Evolutionary conservation across 2,797 vertebrate species (phyloP).

Genomic region (Scyliorhinus canicula): DNA sequence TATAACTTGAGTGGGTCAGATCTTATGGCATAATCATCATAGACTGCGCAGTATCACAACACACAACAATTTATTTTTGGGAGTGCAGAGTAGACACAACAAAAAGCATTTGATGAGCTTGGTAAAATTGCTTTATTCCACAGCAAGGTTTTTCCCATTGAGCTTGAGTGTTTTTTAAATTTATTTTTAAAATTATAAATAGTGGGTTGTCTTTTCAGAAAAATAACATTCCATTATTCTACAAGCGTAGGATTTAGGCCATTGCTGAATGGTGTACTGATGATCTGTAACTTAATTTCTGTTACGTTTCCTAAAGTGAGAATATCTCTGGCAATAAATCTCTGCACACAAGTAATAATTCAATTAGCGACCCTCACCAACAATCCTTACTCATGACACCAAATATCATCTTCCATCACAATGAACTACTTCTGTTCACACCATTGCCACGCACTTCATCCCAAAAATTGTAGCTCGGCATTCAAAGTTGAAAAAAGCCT

Average conservation of each 20-base stretch:
- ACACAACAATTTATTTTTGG: background rate
- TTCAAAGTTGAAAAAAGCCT: background rate
- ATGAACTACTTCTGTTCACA: background rate
- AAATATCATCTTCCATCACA: background rate
- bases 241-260: background rate
- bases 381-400: background rate
- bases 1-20: background rate
- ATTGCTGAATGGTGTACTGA: background rate
- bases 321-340: background rate
- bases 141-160: background rate
- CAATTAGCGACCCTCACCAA: background rate
- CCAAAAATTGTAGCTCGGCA: background rate
- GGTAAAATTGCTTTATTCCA: background rate
- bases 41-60: background rate
- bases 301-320: background rate
- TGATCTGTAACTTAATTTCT: background rate
- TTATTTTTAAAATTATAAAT: background rate
- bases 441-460: background rate
- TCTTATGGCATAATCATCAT: background rate
- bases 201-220: background rate
- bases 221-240: background rate
- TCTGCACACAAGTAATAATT: background rate
- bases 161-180: background rate
- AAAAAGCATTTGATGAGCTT: background rate
- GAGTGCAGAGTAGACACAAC: background rate